phyloP scores from a whole-genome alignment of 2,888 invertebrate genomes.

The Scotopteryx bipunctaria region DNA sequence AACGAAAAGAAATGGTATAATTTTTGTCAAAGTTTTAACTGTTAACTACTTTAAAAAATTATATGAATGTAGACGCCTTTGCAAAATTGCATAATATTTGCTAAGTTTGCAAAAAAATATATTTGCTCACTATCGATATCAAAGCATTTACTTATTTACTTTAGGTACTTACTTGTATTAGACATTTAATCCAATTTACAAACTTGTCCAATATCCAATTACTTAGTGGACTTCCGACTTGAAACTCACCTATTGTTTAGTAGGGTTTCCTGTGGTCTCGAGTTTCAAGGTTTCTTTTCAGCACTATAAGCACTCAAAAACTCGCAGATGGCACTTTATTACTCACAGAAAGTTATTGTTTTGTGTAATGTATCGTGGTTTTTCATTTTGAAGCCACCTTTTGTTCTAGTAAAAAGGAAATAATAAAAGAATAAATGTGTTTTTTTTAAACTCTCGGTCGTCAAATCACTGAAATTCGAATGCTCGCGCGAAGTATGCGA shows the following conservation, averaged over 20 bases:
- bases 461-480: constrained; percentile 9
- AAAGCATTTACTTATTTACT: too few relatives aligned
- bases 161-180: constrained; percentile 20
- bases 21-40: too few relatives aligned
- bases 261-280: constrained; percentile 62
- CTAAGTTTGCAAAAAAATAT: too few relatives aligned
- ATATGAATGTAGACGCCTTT: too few relatives aligned
- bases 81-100: too few relatives aligned
- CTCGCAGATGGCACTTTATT: constrained; percentile 38
- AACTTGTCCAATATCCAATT: constrained; percentile 54
- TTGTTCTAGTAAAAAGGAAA: background rate
- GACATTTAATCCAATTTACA: constrained; percentile 33
- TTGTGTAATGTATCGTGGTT: constrained; percentile 11
- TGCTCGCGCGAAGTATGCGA: background rate
- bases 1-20: too few relatives aligned
- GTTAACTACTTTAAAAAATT: too few relatives aligned
- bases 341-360: constrained; percentile 24
- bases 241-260: constrained; percentile 56
- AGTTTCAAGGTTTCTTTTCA: constrained; percentile 49
- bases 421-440: constrained; percentile 2
- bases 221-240: constrained; percentile 44
- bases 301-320: constrained; percentile 40
- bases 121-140: too few relatives aligned
- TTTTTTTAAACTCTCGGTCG: constrained; percentile 20
- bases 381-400: constrained; percentile 1